Evolutionary conservation across 2,797 vertebrate genomes (phyloP), one percentile per base, ranked within the genome.

Genomic region (Aldrovandia affinis): DNA sequence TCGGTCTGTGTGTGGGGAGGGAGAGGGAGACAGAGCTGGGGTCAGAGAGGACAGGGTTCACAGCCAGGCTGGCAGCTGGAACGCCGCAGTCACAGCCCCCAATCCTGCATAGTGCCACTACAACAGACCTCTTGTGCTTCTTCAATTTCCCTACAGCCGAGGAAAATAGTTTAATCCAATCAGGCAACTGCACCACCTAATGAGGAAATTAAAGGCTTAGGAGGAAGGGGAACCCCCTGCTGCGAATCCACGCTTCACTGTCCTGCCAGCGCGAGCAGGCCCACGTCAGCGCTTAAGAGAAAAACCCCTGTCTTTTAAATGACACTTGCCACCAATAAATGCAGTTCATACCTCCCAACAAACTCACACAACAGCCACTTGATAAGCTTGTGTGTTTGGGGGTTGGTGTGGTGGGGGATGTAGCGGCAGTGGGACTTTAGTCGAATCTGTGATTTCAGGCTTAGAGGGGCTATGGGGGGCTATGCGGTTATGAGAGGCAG

Each of bases 1-100:
- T 99, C 98, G 78, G 94, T 96, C 98, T 99, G 92, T 0, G 90
- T 57, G 81, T 81, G 57, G 61, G 2, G 36, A 47, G 44, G 15
- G 33, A 33, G 50, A 0, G 1, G 57, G 28, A 63, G 0, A 42
- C 14, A 81, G 30, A 54, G 47, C 50, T 10, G 28, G 42, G 7
- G 15, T 65, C 0, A 2, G 65, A 22, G 65, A 47, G 54, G 63
- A n/a, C 39, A 50, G 10, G 30, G 39, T 52, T 42, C 5, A 73
- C 33, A 68, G 30, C 63, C 63, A 14, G 28, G 2, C 10, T 14
- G 54, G 55, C 4, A 15, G 55, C 20, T 20, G 15, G 18, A 30
- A 14, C 28, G 30, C 30, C 14, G 28, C 4, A 36, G 28, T 5
- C 28, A 33, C 0, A 75, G 70, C 70, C 73, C 20, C n/a, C 42